These are phyloP conservation scores for Aphrocallistes beatrix DNA, from an alignment of 37 sponge, comb jelly and placozoan species.

Conservation along the genomic window DNA sequence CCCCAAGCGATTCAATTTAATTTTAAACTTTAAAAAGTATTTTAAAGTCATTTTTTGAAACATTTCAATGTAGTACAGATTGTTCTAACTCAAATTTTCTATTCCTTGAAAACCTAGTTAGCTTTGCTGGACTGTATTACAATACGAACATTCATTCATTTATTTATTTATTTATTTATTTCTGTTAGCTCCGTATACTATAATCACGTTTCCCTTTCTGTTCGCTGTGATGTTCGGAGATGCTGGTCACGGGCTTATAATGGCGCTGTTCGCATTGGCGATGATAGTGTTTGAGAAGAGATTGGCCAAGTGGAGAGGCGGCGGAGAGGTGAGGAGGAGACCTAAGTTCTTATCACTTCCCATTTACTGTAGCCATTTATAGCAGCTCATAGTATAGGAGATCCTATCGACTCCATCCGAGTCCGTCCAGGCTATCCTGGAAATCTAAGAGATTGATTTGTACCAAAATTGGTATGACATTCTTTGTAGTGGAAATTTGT, in stretches of 20 bases:
- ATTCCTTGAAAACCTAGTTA: not conserved
- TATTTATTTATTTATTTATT: not conserved
- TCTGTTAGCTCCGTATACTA: slow-evolving; percentile 71
- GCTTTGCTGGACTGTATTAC: not conserved
- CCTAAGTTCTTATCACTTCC: too few relatives aligned
- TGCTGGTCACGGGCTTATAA: slow-evolving; percentile 86
- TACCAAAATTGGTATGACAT: too few relatives aligned
- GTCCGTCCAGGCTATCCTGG: too few relatives aligned
- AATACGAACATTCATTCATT: not conserved
- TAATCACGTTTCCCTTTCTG: slow-evolving; percentile 97
- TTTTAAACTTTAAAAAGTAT: too few relatives aligned
- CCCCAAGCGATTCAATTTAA: too few relatives aligned
- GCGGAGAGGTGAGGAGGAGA: slow-evolving; percentile 92
- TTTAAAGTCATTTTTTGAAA: too few relatives aligned
- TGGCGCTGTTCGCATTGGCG: slow-evolving; percentile 65
- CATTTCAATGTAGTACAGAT: too few relatives aligned
- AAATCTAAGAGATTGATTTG: too few relatives aligned
- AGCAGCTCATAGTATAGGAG: too few relatives aligned
- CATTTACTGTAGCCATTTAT: too few relatives aligned
- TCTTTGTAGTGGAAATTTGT: not conserved
- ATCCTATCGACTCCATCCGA: too few relatives aligned
- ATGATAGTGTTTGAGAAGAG: slow-evolving; percentile 80
- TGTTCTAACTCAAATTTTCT: too few relatives aligned
- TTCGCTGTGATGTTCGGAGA: slow-evolving; percentile 99
- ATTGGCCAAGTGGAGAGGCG: slow-evolving; percentile 33